phyloP scores from a whole-genome alignment of 2,888 invertebrate genomes.

The Apodemia zela region DNA sequence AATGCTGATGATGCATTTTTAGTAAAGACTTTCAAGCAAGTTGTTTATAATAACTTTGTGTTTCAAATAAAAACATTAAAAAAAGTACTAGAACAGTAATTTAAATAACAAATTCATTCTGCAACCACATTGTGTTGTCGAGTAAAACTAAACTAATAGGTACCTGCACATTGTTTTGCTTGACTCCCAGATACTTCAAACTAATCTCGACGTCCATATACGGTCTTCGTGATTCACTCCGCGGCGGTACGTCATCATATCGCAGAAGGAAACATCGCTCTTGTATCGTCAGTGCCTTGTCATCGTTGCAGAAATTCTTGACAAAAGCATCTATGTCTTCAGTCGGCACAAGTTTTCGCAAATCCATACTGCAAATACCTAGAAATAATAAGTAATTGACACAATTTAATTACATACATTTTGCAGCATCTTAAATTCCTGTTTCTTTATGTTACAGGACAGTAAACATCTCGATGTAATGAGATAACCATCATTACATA shows the following conservation, averaged over 20 bases:
- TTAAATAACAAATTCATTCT: too few species aligned
- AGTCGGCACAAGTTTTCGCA: slow-evolving; percentile 69
- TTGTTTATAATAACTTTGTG: too few species aligned
- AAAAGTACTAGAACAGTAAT: too few species aligned
- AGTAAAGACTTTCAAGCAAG: too few species aligned
- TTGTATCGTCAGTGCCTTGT: slow-evolving; percentile 56
- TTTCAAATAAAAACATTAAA: too few species aligned
- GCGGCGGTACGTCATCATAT: slow-evolving; percentile 38
- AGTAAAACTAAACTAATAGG: not conserved
- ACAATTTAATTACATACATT: too few species aligned
- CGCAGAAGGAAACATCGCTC: slow-evolving; percentile 64
- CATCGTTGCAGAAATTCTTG: slow-evolving; percentile 53
- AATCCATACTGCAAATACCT: slow-evolving; percentile 75
- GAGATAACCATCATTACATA: too few species aligned
- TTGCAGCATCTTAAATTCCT: too few species aligned
- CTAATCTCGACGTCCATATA: slow-evolving; percentile 75
- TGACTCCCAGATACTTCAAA: slow-evolving; percentile 56
- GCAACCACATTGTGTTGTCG: too few species aligned
- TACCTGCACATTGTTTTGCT: slow-evolving; percentile 41
- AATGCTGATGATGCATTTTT: too few species aligned
- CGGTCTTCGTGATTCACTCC: slow-evolving; percentile 43
- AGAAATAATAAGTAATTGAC: not conserved
- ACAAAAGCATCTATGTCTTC: slow-evolving; percentile 58
- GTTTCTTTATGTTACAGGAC: too few species aligned
- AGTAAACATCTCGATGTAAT: too few species aligned